phyloP scores from a whole-genome alignment of 2,113 vertebrate species.

The Cheirogaleus medius region DNA sequence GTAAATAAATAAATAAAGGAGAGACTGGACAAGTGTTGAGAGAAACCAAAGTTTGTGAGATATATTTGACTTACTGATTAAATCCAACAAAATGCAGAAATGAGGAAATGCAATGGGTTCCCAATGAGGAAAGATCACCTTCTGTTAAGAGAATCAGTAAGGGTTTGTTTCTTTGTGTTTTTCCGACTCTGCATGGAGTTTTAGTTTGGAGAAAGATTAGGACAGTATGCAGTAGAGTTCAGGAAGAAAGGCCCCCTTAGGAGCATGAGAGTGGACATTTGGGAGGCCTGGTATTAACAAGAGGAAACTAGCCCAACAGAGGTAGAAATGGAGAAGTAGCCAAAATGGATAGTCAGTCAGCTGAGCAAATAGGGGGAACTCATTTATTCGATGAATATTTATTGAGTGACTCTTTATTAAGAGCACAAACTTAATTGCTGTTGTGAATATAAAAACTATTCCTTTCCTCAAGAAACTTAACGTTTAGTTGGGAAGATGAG shows the following conservation, averaged over 20 bases:
- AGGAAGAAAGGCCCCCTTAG: background rate
- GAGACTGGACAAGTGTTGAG: background rate
- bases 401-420: background rate
- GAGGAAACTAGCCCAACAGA: background rate
- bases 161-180: too few relatives aligned
- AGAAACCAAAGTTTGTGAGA: background rate
- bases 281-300: background rate
- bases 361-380: background rate
- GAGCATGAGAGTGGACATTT: background rate
- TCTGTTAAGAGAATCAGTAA: too few relatives aligned
- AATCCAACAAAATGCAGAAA: background rate
- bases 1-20: background rate
- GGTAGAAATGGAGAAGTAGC: background rate
- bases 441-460: background rate
- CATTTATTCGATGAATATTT: background rate
- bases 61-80: background rate
- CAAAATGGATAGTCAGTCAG: background rate
- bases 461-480: background rate
- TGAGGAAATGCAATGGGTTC: too few relatives aligned
- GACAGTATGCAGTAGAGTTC: background rate
- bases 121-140: too few relatives aligned
- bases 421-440: background rate
- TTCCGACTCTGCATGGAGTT: too few relatives aligned
- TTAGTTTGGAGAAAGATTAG: background rate
- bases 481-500: background rate